Evolutionary conservation across 2,113 vertebrate genomes (phyloP).

Genomic region (Struthidea cinerea): DNA sequence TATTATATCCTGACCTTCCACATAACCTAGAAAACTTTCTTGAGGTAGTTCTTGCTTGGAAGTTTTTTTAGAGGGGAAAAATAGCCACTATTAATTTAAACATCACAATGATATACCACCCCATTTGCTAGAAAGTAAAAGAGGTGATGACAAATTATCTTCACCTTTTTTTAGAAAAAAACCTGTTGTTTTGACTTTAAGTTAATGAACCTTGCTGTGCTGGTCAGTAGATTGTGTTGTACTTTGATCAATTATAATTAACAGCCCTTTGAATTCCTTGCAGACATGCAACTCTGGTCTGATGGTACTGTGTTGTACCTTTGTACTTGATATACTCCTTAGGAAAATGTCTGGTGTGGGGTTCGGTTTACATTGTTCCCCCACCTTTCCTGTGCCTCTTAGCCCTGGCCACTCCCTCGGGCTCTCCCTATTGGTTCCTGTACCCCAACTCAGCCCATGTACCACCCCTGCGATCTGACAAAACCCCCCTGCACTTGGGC

Average conservation of each 20-base stretch:
- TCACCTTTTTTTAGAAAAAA: background rate
- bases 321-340: background rate
- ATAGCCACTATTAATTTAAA: background rate
- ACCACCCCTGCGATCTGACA: too few species aligned
- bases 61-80: background rate
- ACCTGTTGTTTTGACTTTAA: background rate
- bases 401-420: too few species aligned
- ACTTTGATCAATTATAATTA: background rate
- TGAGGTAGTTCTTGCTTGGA: background rate
- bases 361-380: too few species aligned
- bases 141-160: background rate
- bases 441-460: too few species aligned
- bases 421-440: too few species aligned
- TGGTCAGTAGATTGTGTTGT: background rate
- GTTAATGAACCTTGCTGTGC: background rate
- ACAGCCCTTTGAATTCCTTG: background rate
- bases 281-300: background rate
- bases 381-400: too few species aligned
- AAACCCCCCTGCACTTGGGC: too few species aligned
- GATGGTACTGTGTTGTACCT: background rate
- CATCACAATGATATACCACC: background rate
- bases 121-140: background rate
- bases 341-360: background rate
- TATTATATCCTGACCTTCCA: background rate
- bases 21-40: background rate